Evolutionary conservation across 2,888 invertebrate species (phyloP).

Genomic region (Leucoma salicis): DNA sequence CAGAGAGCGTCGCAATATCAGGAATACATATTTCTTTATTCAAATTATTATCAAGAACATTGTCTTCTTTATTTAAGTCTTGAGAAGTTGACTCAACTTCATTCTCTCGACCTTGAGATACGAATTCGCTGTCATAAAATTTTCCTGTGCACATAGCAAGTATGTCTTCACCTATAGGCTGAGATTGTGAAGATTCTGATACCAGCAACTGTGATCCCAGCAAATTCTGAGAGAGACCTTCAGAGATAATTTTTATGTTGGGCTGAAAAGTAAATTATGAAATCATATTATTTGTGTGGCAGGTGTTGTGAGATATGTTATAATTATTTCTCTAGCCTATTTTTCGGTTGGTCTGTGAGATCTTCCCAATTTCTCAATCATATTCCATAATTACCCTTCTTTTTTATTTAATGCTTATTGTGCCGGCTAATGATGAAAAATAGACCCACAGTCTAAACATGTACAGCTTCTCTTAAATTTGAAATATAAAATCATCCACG

Average conservation of each 20-base stretch:
- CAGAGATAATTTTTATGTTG: conserved; percentile 75
- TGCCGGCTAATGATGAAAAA: no score
- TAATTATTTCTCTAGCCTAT: no score
- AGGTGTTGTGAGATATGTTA: no score
- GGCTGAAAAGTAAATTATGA: conserved; percentile 43
- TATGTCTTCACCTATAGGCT: conserved; percentile 72
- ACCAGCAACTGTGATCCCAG: conserved; percentile 62
- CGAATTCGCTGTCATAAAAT: conserved; percentile 73
- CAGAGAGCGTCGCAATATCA: conserved; percentile 1
- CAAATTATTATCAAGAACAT: conserved; percentile 15
- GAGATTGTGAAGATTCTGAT: conserved; percentile 51
- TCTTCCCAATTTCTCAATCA: no score
- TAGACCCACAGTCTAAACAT: no score
- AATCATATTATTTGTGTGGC: no score
- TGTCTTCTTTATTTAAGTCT: conserved; percentile 17
- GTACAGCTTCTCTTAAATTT: no score
- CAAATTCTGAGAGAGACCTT: conserved; percentile 70
- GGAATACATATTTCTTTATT: no score
- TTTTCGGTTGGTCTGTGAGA: no score
- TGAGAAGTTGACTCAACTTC: conserved; percentile 23
- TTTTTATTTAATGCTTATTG: no score
- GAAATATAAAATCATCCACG: no score
- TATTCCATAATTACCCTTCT: no score
- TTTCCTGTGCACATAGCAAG: conserved; percentile 81
- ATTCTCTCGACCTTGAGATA: conserved; percentile 42